Evolutionary conservation across 2,888 invertebrate genomes (phyloP), one percentile per base, ranked within the genome.

Genomic region (Saturnia japonica): DNA sequence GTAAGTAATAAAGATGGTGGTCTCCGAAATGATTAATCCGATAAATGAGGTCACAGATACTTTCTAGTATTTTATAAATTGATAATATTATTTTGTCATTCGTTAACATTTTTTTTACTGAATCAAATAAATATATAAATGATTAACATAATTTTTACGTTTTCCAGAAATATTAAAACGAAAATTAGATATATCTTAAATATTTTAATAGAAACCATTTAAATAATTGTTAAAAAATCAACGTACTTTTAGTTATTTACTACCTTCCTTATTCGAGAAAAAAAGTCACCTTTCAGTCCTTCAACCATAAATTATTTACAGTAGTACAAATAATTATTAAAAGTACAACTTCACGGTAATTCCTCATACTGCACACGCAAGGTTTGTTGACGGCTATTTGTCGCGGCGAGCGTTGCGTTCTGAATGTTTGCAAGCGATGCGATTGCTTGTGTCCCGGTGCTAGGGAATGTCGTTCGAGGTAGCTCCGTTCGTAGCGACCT

Each of bases 341-440:
- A 28, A 60, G 25, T 14, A 28, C 14, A 28, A 60, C 28, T 12
- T 14, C 57, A 60, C 57, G 57, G 57, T 60, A 60, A 60, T 60
- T 14, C 28, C 25, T 54, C 54, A 28, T 16, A 60, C 4, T 0
- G 12, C 25, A 28, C 57, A 60, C 57, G 57, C 57, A 14, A 60
- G 14, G 12, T 28, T 60, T 28, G 25, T 25, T 28, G 57, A 25
- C 28, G 25, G 25, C 28, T 60, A 25, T 60, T 60, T 60, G 57
- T 28, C 22, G 54, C 54, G 54, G 22, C 22, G 22, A 54, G 22
- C 54, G 22, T 54, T 25, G 57, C 57, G 25, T 60, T 60, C 28
- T 60, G 57, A 60, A 60, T 28, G 57, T 28, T 60, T 28, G 47
- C 57, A 60, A 60, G 57, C 57, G 57, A 64, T 64, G 57, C 57